These are phyloP conservation scores for Lutjanus erythropterus DNA, from an alignment of 2,113 vertebrate species.

Conservation along the genomic window DNA sequence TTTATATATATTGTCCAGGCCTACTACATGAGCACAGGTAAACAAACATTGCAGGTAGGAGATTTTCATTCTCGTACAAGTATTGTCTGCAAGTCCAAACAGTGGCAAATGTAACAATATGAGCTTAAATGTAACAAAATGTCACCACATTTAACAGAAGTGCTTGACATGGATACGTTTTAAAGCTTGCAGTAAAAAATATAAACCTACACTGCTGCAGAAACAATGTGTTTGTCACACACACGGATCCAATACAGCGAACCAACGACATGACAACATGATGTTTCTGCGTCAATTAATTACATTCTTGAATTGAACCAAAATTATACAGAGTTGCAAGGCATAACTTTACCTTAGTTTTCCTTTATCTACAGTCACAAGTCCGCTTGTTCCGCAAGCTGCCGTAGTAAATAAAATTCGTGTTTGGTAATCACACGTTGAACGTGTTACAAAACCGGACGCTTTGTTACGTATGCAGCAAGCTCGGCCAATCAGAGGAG, in stretches of 20 bases:
- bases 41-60: not conserved
- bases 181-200: no score
- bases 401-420: fast-evolving
- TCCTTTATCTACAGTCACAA: fast-evolving
- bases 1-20: no score
- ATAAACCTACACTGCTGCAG: not conserved
- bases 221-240: not conserved
- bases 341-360: not conserved
- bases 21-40: not conserved
- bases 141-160: not conserved
- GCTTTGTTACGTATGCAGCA: conserved; percentile 1
- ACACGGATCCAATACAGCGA: not conserved
- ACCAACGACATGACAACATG: not conserved
- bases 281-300: not conserved
- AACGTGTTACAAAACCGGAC: conserved; percentile 60
- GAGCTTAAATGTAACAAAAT: not conserved
- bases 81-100: not conserved
- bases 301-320: not conserved
- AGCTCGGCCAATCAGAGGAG: conserved; percentile 58
- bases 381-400: fast-evolving
- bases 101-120: not conserved
- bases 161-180: no score
- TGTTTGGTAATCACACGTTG: conserved; percentile 65
- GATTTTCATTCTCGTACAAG: not conserved
- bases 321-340: not conserved